A percentile compares a stretch with the other conserved stretches of the same genome.
These are phyloP conservation scores for Synanthedon myopaeformis DNA, from an alignment of 2,888 invertebrate genomes.

Conservation along the genomic window DNA sequence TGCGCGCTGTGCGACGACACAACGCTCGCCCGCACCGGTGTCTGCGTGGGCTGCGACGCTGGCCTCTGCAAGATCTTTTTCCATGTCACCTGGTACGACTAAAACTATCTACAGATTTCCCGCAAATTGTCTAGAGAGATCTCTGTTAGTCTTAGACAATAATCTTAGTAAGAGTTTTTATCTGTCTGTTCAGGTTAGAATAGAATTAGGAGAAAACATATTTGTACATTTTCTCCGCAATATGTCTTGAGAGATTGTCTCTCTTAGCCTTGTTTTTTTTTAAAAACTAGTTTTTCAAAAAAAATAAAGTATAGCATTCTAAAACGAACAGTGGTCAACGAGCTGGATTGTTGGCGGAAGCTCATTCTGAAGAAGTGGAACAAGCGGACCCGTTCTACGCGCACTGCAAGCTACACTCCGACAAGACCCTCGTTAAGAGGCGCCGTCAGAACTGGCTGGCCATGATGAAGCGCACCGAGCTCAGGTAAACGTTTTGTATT, in stretches of 20 bases:
- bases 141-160: too few relatives aligned
- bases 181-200: too few relatives aligned
- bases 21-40: slow-evolving; percentile 89
- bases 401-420: slow-evolving; percentile 95
- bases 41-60: slow-evolving; percentile 97
- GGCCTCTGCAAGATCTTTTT: slow-evolving; percentile 98
- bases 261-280: too few relatives aligned
- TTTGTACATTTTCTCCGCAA: too few relatives aligned
- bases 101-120: not conserved
- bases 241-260: too few relatives aligned
- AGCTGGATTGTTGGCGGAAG: slow-evolving; percentile 92
- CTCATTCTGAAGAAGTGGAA: slow-evolving; percentile 89
- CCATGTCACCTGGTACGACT: slow-evolving; percentile 91
- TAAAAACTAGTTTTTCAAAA: too few relatives aligned
- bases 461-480: slow-evolving; percentile 83
- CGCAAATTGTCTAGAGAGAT: too few relatives aligned
- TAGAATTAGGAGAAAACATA: too few relatives aligned
- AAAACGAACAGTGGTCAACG: slow-evolving; percentile 81
- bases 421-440: slow-evolving; percentile 85
- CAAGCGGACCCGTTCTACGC: slow-evolving; percentile 98
- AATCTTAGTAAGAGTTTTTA: too few relatives aligned
- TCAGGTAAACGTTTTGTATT: slow-evolving; percentile 42
- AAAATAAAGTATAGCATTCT: too few relatives aligned
- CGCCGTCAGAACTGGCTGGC: slow-evolving; percentile 88
- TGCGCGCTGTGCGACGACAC: slow-evolving; percentile 93